Evolutionary conservation across 1,140 invertebrate species (phyloP).

Genomic region (Drosophila miranda): DNA sequence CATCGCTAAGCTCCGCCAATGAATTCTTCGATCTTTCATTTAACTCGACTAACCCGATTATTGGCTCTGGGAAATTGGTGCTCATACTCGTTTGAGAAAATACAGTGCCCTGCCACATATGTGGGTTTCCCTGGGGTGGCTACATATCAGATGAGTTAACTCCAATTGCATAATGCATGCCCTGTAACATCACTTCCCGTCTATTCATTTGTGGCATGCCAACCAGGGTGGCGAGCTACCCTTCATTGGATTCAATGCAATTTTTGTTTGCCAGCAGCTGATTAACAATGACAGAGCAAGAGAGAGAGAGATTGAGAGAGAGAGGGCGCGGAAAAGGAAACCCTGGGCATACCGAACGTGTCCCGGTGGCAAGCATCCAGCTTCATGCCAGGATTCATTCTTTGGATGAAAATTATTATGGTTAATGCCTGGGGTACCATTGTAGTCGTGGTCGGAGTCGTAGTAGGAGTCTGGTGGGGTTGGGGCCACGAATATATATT

Average conservation of each 20-base stretch:
- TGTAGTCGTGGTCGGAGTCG: constrained; percentile 53
- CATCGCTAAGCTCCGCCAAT: no score
- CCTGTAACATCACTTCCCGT: background rate
- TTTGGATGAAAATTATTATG: constrained; percentile 59
- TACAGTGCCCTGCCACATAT: no score
- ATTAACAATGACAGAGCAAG: constrained; percentile 63
- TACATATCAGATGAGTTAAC: no score
- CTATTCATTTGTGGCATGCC: no score
- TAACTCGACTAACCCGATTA: no score
- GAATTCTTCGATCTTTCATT: no score
- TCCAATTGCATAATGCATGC: constrained; percentile 5
- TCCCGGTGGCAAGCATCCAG: constrained; percentile 28
- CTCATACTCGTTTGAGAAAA: no score
- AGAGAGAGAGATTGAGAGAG: no score
- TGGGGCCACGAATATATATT: constrained; percentile 49
- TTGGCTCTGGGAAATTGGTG: no score
- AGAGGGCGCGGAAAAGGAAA: background rate
- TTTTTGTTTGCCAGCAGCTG: constrained; percentile 73
- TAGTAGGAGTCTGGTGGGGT: constrained; percentile 12
- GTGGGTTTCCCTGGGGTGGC: no score
- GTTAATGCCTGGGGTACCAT: constrained; percentile 64
- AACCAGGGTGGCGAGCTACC: no score
- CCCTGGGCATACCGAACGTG: constrained; percentile 14
- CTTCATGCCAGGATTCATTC: background rate
- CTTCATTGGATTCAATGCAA: constrained; percentile 39